Conservation (phyloP, 1,140 invertebrate species). For the Drosophila obscura region DNA sequence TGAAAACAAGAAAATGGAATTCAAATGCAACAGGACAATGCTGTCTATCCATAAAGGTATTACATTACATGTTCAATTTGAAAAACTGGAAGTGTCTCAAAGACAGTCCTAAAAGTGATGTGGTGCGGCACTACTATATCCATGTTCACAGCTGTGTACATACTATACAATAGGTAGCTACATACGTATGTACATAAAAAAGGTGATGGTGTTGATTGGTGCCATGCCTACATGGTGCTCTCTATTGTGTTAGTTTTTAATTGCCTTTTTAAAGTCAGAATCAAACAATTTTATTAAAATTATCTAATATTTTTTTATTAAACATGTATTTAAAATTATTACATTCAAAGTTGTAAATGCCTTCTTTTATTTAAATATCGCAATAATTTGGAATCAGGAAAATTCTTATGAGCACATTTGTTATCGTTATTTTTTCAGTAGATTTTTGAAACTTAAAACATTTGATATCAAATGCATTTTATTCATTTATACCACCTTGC, state of each 20-base stretch:
- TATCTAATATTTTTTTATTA: slow-evolving; percentile 74
- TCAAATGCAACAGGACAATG: too few relatives aligned
- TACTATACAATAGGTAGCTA: too few relatives aligned
- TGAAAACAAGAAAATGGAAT: too few relatives aligned
- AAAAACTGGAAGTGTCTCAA: too few relatives aligned
- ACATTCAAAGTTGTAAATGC: slow-evolving; percentile 70
- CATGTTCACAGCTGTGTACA: too few relatives aligned
- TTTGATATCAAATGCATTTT: slow-evolving; percentile 64
- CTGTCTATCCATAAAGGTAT: too few relatives aligned
- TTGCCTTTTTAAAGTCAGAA: background rate
- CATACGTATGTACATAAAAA: too few relatives aligned
- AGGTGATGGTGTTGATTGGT: too few relatives aligned
- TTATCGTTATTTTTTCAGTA: slow-evolving; percentile 26
- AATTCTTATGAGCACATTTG: slow-evolving; percentile 72
- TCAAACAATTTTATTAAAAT: slow-evolving; percentile 61
- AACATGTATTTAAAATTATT: slow-evolving; percentile 73
- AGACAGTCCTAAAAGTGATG: too few relatives aligned
- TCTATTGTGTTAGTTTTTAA: background rate
- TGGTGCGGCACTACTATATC: too few relatives aligned
- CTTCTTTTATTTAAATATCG: slow-evolving; percentile 70
- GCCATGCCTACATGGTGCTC: too few relatives aligned
- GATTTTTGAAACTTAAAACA: slow-evolving; percentile 63
- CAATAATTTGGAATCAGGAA: slow-evolving; percentile 73
- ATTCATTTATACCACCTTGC: slow-evolving; percentile 27
- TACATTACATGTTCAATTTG: too few relatives aligned